These are phyloP conservation scores for Cepaea nemoralis DNA, from an alignment of 1,140 invertebrate species.

Conservation along the genomic window DNA sequence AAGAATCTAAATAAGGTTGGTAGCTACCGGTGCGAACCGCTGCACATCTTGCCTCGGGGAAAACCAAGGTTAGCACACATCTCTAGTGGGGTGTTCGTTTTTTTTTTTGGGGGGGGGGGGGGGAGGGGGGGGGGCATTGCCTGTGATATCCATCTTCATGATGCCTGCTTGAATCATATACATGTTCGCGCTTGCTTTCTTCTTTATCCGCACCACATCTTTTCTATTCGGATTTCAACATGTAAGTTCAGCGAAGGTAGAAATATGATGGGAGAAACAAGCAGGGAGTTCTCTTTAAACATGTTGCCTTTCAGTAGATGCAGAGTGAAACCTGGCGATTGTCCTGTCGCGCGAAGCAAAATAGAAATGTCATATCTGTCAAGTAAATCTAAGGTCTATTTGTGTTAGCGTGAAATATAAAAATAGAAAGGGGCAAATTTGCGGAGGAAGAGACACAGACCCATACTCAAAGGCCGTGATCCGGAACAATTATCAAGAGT, in stretches of 20 bases:
- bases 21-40: not conserved
- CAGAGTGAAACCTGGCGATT: not conserved
- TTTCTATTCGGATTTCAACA: not conserved
- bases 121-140: not conserved
- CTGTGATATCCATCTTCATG: not conserved
- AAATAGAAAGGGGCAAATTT: not conserved
- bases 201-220: not conserved
- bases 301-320: not conserved
- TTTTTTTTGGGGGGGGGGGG: too few relatives aligned
- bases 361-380: not conserved
- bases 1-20: not conserved
- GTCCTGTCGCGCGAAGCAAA: not conserved
- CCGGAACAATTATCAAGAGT: constrained; percentile 17
- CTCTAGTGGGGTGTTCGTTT: too few relatives aligned
- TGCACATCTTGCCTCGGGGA: not conserved
- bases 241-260: not conserved
- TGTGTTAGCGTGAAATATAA: constrained; percentile 2
- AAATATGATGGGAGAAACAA: too few relatives aligned
- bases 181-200: not conserved
- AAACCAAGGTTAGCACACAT: not conserved
- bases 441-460: not conserved
- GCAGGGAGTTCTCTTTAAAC: not conserved
- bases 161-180: not conserved
- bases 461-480: not conserved
- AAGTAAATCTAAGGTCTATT: not conserved